Conservation (phyloP, 2,888 invertebrate genomes). For the Dichetophora obliterata region DNA sequence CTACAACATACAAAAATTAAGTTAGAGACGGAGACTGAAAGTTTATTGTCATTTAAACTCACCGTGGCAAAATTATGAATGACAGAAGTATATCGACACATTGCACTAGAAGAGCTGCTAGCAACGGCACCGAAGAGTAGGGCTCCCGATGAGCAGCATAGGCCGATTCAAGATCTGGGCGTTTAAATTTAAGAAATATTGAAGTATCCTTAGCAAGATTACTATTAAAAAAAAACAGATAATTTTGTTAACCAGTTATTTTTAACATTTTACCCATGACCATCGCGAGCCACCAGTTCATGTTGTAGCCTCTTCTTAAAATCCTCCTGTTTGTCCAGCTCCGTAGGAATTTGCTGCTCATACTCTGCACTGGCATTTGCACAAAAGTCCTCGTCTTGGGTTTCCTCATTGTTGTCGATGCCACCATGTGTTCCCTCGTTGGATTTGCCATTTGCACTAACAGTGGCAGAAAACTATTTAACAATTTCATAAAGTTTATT, state of each 20-base stretch:
- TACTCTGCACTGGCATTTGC: conserved; percentile 68
- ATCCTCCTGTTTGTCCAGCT: conserved; percentile 74
- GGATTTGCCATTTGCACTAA: background rate
- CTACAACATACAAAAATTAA: conserved; percentile 43
- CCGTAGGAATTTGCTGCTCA: conserved; percentile 46
- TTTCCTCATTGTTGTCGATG: conserved; percentile 45
- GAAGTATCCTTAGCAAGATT: conserved; percentile 78
- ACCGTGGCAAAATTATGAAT: conserved; percentile 74
- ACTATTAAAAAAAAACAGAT: conserved; percentile 46
- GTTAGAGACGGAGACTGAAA: background rate
- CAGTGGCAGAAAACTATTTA: conserved; percentile 12
- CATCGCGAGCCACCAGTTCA: conserved; percentile 87
- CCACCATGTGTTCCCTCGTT: background rate
- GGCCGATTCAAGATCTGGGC: conserved; percentile 76
- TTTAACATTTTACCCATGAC: conserved; percentile 76
- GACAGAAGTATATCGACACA: conserved; percentile 72
- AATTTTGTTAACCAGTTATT: background rate
- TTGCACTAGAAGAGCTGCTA: conserved; percentile 77
- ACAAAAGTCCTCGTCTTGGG: conserved; percentile 57
- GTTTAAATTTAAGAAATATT: conserved; percentile 77
- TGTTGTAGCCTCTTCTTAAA: conserved; percentile 84
- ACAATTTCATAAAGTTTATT: background rate
- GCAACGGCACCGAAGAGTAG: conserved; percentile 75
- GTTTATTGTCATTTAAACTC: conserved; percentile 38
- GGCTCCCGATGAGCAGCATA: conserved; percentile 78